These are phyloP conservation scores for Fregata magnificens DNA, from an alignment of 2,113 vertebrate genomes.

Conservation along the genomic window DNA sequence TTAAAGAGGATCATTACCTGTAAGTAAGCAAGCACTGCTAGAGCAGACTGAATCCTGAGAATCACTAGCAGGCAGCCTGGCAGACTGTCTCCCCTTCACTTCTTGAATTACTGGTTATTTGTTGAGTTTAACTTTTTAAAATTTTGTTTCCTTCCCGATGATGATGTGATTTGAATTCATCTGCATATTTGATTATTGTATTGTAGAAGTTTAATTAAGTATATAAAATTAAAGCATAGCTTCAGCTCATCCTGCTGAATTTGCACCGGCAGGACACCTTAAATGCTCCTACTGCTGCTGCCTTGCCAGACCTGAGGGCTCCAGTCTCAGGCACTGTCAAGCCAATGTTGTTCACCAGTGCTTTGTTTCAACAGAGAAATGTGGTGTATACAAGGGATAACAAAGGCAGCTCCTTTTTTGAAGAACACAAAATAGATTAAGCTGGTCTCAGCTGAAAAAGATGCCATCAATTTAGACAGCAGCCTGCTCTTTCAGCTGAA, in stretches of 20 bases:
- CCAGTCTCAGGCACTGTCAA: background rate
- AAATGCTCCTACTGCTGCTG: background rate
- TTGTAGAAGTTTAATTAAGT: background rate
- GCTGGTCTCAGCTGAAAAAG: slow-evolving; percentile 59
- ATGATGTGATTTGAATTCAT: background rate
- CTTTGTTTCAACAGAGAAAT: slow-evolving; percentile 42
- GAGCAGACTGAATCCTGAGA: background rate
- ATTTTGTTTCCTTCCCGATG: background rate
- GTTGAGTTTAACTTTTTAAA: background rate
- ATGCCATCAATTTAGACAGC: slow-evolving; percentile 61
- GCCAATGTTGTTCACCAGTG: slow-evolving; percentile 25
- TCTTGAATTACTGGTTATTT: background rate
- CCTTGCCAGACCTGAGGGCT: slow-evolving; percentile 40
- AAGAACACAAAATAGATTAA: slow-evolving; percentile 56
- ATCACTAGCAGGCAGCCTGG: background rate
- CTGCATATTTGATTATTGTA: background rate
- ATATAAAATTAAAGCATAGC: background rate
- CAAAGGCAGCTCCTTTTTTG: slow-evolving; percentile 41
- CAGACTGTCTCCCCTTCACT: background rate
- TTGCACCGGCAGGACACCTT: background rate
- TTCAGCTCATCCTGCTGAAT: background rate
- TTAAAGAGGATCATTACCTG: background rate
- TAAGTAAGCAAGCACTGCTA: background rate
- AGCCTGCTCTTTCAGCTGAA: slow-evolving; percentile 59
- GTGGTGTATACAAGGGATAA: background rate